phyloP scores from a whole-genome alignment of 2,113 vertebrate species.

The Tenebrosternarchus preto region DNA sequence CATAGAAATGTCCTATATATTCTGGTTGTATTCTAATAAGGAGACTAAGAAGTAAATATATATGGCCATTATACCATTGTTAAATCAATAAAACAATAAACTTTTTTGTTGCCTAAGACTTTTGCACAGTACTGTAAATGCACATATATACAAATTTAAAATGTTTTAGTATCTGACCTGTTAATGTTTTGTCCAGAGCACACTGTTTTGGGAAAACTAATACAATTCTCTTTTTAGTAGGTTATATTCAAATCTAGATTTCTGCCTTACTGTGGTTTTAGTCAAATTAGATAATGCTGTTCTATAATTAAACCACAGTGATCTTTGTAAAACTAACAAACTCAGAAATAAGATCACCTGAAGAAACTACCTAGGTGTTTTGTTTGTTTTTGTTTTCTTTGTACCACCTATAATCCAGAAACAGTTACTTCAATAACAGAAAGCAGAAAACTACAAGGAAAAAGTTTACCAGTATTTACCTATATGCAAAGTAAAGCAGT shows the following conservation, averaged over 20 bases:
- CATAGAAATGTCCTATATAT: no score
- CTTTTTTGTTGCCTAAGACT: no score
- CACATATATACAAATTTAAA: no score
- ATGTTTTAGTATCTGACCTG: background rate
- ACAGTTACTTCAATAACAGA: background rate
- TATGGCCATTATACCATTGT: no score
- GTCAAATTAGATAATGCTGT: background rate
- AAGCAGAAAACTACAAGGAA: background rate
- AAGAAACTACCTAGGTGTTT: background rate
- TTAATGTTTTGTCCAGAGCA: background rate
- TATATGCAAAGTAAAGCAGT: background rate
- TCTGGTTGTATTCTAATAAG: no score
- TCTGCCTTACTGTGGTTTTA: background rate
- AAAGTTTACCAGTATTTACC: background rate
- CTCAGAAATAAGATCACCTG: background rate
- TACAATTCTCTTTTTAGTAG: background rate
- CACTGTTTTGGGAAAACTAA: background rate
- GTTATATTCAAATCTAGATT: slow-evolving; percentile 7
- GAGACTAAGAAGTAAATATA: no score
- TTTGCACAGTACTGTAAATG: no score
- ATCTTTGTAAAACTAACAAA: background rate
- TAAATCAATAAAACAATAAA: no score
- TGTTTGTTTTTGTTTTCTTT: no score
- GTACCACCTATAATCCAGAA: background rate
- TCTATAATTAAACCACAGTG: background rate